A percentile compares a stretch with the other conserved stretches of the same genome.
phyloP scores from a whole-genome alignment of 2,797 vertebrate species.

The Myripristis jacobus region DNA sequence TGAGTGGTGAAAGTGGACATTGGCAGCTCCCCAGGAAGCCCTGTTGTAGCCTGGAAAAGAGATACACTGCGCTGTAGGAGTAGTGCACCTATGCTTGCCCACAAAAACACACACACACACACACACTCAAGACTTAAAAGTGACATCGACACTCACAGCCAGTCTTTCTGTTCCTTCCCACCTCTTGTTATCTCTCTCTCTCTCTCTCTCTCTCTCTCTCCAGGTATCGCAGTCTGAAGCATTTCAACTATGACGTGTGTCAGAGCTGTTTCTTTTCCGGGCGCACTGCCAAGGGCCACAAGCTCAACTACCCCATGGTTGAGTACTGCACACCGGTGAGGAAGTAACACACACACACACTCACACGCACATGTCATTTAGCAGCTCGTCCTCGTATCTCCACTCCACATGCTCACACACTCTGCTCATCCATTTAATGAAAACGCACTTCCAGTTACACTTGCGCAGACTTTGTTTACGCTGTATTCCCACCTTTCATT shows the following conservation, averaged over 20 bases:
- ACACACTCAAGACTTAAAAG: conserved; percentile 30
- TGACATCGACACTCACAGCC: conserved; percentile 10
- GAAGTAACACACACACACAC: conserved; percentile 30
- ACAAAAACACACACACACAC: conserved; percentile 4
- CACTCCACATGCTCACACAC: conserved; percentile 36
- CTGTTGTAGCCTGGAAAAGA: background rate
- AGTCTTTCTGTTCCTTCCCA: conserved; percentile 10
- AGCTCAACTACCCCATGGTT: conserved; percentile 98
- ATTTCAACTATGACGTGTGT: conserved; percentile 99
- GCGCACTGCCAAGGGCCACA: conserved; percentile 97
- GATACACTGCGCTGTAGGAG: conserved; percentile 22
- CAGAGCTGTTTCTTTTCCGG: conserved; percentile 99
- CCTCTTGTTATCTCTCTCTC: conserved; percentile 17
- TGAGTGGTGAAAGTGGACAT: conserved; percentile 24
- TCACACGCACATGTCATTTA: conserved; percentile 23
- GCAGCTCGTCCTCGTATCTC: conserved; percentile 53
- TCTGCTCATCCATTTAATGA: conserved; percentile 58
- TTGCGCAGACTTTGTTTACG: conserved; percentile 17
- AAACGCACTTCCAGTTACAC: conserved; percentile 25
- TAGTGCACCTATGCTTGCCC: background rate
- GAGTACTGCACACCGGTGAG: conserved; percentile 98
- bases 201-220: conserved; percentile 29
- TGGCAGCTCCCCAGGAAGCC: conserved; percentile 31
- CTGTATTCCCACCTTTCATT: conserved; percentile 32
- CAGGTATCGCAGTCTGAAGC: conserved; percentile 97